A percentile compares a stretch with the other conserved stretches of the same genome.
Evolutionary conservation across 2,113 vertebrate genomes (phyloP).

Genomic region (Neotoma lepida): DNA sequence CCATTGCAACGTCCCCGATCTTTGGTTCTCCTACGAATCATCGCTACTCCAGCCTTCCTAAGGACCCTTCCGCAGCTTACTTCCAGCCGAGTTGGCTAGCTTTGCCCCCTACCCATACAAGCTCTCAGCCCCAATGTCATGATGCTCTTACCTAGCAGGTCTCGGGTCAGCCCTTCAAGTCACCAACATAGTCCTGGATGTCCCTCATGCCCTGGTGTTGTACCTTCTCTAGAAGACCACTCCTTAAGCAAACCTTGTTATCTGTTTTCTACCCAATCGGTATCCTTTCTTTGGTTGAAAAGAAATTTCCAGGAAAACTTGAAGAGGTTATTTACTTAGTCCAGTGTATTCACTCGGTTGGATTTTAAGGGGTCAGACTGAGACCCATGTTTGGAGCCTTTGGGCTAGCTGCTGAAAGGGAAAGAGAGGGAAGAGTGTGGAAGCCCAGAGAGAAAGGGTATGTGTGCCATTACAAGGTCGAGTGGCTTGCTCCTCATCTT

Average conservation of each 20-base stretch:
- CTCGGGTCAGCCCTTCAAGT: background rate
- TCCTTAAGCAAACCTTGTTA: background rate
- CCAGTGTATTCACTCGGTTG: background rate
- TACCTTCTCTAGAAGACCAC: background rate
- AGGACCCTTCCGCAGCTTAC: background rate
- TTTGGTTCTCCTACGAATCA: background rate
- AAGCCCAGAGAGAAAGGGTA: background rate
- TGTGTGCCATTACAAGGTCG: background rate
- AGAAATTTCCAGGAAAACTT: background rate
- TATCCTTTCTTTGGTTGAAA: constrained; percentile 53
- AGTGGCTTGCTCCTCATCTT: background rate
- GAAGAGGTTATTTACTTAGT: constrained; percentile 30
- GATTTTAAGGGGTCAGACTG: background rate
- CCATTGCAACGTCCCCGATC: background rate
- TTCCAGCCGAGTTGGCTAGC: background rate
- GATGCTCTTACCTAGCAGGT: background rate
- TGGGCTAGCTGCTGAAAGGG: background rate
- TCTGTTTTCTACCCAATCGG: background rate
- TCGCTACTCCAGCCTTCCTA: background rate
- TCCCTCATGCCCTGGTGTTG: background rate
- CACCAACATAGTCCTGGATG: background rate
- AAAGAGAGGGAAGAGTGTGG: background rate
- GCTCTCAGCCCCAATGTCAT: background rate
- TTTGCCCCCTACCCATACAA: background rate
- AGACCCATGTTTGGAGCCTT: constrained; percentile 16